A percentile compares a stretch with the other conserved stretches of the same genome.
These are phyloP conservation scores for Cephus sareptanus DNA, from an alignment of 2,888 invertebrate genomes.

Conservation along the genomic window DNA sequence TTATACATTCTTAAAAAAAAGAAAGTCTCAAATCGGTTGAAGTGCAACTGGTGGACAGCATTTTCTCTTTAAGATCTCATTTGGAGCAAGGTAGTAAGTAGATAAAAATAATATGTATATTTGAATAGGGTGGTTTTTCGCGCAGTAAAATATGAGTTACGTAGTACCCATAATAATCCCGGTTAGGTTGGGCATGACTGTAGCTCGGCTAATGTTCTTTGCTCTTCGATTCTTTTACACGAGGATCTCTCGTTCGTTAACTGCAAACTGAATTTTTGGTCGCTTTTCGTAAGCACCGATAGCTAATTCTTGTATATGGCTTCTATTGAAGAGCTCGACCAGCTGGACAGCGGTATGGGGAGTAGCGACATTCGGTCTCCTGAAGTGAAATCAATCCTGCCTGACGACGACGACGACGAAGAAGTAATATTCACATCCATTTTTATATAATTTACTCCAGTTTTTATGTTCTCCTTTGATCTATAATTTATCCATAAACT, in stretches of 20 bases:
- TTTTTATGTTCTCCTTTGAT: background rate
- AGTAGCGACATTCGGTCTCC: conserved; percentile 59
- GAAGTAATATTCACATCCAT: conserved; percentile 43
- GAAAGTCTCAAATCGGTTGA: background rate
- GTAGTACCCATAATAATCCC: background rate
- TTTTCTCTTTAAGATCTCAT: background rate
- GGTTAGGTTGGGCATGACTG: background rate
- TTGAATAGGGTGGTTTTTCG: background rate
- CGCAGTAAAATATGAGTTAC: background rate
- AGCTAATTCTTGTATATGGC: conserved; percentile 44
- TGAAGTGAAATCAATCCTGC: conserved; percentile 56
- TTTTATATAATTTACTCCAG: background rate
- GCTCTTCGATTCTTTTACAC: background rate
- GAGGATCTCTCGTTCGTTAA: background rate
- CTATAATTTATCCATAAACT: background rate
- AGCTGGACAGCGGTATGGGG: conserved; percentile 60
- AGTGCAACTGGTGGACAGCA: background rate
- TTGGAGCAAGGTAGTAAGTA: background rate
- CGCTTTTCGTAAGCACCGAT: background rate
- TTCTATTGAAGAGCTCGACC: conserved; percentile 53
- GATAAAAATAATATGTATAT: background rate
- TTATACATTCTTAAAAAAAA: background rate
- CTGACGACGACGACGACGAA: conserved; percentile 54
- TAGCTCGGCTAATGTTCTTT: background rate
- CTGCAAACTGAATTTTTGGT: background rate